Conservation (phyloP, 2,888 invertebrate genomes). For the Leucozona laternaria region DNA sequence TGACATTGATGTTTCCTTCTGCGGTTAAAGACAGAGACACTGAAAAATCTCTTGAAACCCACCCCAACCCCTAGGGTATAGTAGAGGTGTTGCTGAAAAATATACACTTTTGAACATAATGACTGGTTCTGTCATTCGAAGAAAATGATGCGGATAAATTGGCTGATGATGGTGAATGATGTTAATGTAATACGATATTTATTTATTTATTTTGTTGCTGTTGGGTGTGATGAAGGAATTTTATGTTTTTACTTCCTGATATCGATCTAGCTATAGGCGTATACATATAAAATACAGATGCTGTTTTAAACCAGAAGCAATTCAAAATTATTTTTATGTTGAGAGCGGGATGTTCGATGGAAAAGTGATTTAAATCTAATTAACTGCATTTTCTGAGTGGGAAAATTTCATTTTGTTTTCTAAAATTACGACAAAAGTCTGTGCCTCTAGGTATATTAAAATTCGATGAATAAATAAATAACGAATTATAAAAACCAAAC, state of each 20-base stretch:
- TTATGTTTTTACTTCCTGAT: neutral
- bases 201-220: neutral
- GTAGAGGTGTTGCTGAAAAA: slow-evolving; percentile 7
- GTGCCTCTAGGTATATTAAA: neutral
- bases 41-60: neutral
- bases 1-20: neutral
- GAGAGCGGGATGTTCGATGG: neutral
- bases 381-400: neutral
- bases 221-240: neutral
- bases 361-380: neutral
- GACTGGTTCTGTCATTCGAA: slow-evolving; percentile 46
- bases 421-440: neutral
- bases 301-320: neutral
- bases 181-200: slow-evolving; percentile 27
- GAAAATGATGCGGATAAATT: slow-evolving; percentile 64
- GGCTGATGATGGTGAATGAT: slow-evolving; percentile 51
- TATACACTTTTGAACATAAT: slow-evolving; percentile 34
- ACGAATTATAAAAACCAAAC: neutral
- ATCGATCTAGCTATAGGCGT: neutral
- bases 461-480: neutral
- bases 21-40: neutral
- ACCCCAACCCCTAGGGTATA: neutral
- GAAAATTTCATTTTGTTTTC: neutral
- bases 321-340: neutral
- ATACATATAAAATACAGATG: neutral